Base-by-base conservation (phyloP, 2,888 invertebrate species). In the Sphinx pinastri region DNA sequence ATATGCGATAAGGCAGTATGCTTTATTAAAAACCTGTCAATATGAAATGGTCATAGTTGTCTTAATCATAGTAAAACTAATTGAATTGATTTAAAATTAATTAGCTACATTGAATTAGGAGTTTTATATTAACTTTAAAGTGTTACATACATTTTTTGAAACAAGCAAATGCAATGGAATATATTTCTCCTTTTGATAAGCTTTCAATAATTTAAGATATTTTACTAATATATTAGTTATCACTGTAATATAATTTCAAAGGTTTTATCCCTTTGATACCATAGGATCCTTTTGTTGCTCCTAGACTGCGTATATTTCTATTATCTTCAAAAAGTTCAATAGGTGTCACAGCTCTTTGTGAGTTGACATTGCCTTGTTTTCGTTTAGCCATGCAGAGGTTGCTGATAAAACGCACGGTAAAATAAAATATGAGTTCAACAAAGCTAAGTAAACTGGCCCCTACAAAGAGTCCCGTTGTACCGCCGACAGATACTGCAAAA, bases 361-460 rank as follows among this genome's bases (percentile, higher is more conserved):
- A n/a, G 49, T 38, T 13, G 51, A 8, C 72, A 7, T 73, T 72
- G 59, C 66, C 72, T 74, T 76, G 83, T 59, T 76, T 77, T 63
- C 19, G 63, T 58, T 79, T 84, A 25, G 84, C 84, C 74, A 88
- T 85, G 74, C 83, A 82, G 57, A 90, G 67, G 72, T 93, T 92
- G 73, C 85, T 88, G 67, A 87, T 88, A 67, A 95, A 93, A 19
- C 95, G 93, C 59, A 95, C 77, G 0, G 95, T 95, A 76, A 95
- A 94, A 78, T 95, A 96, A 80, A 96, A 95, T 69, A 96, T 85
- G 0, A 96, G 91, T 81, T 96, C 96, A 2, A 95, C 95, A 77
- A 96, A 95, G 79, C 96, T 96, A 0, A 96, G 87, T n/a, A 96
- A 79, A 80, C 96, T 96, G 12, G 96, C 96, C 13, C 96, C 96